phyloP scores from a whole-genome alignment of 2,888 invertebrate genomes.

The Parascotia fuliginaria region DNA sequence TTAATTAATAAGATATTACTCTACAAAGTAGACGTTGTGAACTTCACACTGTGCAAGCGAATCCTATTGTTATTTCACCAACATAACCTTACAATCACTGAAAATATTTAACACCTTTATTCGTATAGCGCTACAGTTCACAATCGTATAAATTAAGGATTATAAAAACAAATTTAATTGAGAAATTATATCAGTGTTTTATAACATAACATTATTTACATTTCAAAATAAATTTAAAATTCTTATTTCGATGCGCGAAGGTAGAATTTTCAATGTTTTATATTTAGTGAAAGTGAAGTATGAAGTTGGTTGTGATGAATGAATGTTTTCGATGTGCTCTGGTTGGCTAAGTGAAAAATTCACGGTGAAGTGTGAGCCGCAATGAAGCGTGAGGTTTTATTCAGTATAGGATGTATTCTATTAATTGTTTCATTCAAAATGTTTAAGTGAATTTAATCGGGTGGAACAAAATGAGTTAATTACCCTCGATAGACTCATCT shows the following conservation, averaged over 20 bases:
- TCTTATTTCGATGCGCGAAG: background rate
- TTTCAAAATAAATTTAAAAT: background rate
- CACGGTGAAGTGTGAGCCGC: constrained; percentile 30
- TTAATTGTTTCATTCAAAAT: background rate
- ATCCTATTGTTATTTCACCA: constrained; percentile 18
- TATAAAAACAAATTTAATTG: constrained; percentile 13
- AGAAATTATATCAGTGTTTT: constrained; percentile 8
- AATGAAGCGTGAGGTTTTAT: constrained; percentile 15
- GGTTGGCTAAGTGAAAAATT: constrained; percentile 30
- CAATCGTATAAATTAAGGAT: background rate
- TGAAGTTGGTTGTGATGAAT: constrained; percentile 17
- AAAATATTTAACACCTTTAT: background rate
- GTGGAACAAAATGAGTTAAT: too few species aligned
- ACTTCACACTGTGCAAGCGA: constrained; percentile 12
- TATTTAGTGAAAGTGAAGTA: background rate
- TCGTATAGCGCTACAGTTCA: background rate
- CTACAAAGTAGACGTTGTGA: constrained; percentile 11
- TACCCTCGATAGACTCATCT: too few species aligned
- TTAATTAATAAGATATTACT: constrained; percentile 18
- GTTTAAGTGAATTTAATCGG: background rate
- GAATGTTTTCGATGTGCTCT: constrained; percentile 30
- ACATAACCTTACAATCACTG: background rate
- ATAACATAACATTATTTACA: background rate
- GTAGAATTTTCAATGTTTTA: constrained; percentile 1
- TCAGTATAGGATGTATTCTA: constrained; percentile 7